Evolutionary conservation across 2,113 vertebrate genomes (phyloP).

Genomic region (Lasiurus cinereus): DNA sequence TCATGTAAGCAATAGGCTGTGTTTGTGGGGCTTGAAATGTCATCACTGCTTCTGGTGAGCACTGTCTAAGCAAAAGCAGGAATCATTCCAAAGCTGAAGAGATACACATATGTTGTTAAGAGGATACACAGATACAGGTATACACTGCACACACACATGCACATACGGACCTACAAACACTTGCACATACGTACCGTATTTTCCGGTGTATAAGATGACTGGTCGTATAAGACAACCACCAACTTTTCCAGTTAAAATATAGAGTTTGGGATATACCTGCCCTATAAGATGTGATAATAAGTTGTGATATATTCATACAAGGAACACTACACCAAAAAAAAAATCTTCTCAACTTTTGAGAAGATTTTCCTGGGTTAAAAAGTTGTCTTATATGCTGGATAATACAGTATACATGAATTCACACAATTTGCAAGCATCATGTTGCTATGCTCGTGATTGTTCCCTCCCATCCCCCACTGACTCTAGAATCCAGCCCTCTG

Average conservation of each 20-base stretch:
- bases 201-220: no score
- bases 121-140: neutral
- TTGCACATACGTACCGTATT: neutral
- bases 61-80: neutral
- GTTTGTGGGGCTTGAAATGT: neutral
- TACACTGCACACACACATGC: neutral
- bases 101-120: neutral
- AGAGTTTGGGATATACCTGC: no score
- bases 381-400: no score
- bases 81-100: neutral
- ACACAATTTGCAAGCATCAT: neutral
- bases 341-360: no score
- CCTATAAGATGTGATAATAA: no score
- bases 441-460: no score
- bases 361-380: no score
- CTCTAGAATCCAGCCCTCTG: neutral
- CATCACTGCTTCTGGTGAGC: neutral
- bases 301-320: no score
- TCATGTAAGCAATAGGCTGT: neutral
- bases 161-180: neutral
- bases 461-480: no score
- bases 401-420: neutral
- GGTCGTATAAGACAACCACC: no score
- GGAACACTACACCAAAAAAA: no score
- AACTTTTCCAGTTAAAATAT: no score